phyloP scores from a whole-genome alignment of 1,140 invertebrate genomes.

The Potamilus streckersoni region DNA sequence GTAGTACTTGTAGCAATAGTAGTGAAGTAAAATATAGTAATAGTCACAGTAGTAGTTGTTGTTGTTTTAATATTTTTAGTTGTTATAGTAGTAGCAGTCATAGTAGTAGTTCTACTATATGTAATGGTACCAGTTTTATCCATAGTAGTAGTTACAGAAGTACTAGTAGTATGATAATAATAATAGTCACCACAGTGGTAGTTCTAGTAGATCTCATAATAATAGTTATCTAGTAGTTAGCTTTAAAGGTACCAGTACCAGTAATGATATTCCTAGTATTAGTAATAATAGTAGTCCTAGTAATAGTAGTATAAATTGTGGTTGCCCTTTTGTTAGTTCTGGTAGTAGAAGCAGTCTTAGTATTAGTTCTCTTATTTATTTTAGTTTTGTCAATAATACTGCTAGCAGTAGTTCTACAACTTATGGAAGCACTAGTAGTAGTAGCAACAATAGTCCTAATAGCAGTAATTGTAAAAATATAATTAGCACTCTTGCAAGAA shows the following conservation, averaged over 20 bases:
- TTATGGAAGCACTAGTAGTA: background rate
- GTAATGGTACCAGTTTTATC: background rate
- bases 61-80: background rate
- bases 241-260: background rate
- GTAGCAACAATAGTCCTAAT: background rate
- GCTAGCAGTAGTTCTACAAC: too few relatives aligned
- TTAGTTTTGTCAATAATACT: too few relatives aligned
- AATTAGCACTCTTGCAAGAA: background rate
- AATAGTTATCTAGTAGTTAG: too few relatives aligned
- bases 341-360: too few relatives aligned
- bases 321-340: background rate
- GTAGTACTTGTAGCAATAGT: background rate
- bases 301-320: background rate
- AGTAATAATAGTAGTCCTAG: background rate
- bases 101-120: background rate
- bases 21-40: background rate
- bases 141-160: too few relatives aligned
- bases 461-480: background rate
- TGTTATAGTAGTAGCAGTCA: background rate
- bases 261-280: background rate
- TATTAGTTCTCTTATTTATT: too few relatives aligned
- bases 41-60: background rate
- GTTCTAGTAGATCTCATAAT: too few relatives aligned
- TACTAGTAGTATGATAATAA: too few relatives aligned
- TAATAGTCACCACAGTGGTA: too few relatives aligned